Evolutionary conservation across 1,140 invertebrate species (phyloP).

Genomic region (Homarus americanus): DNA sequence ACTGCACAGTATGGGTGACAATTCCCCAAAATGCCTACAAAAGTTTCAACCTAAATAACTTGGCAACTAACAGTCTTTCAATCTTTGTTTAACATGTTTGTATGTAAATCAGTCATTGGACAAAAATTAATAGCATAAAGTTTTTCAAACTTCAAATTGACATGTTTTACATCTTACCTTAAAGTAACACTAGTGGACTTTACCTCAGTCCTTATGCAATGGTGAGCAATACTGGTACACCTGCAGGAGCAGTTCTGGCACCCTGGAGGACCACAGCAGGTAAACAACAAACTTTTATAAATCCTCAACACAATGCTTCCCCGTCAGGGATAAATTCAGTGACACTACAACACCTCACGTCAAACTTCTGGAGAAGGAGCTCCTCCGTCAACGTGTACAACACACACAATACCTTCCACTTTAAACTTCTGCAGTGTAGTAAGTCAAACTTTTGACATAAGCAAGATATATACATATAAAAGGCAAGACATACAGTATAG

Average conservation of each 20-base stretch:
- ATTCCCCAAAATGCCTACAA: neutral
- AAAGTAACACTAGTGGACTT: slow-evolving; percentile 21
- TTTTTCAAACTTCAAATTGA: slow-evolving; percentile 11
- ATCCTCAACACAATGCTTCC: neutral
- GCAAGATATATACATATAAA: too few species aligned
- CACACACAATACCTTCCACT: neutral
- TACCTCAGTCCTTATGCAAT: slow-evolving; percentile 8
- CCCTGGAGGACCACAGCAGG: neutral
- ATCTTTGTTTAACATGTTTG: neutral
- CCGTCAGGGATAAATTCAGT: neutral
- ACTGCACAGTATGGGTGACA: neutral
- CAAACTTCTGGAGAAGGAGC: neutral
- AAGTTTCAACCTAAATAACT: neutral
- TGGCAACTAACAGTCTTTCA: neutral
- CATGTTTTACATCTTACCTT: slow-evolving; percentile 14
- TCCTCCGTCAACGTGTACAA: too few species aligned
- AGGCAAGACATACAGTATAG: neutral
- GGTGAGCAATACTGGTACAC: slow-evolving; percentile 31
- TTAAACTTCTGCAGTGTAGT: too few species aligned
- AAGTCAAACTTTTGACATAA: too few species aligned
- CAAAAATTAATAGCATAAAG: slow-evolving; percentile 15
- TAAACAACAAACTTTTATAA: neutral
- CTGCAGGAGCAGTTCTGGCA: slow-evolving; percentile 19
- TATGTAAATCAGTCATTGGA: neutral
- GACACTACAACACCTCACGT: neutral